Percentiles rank a stretch among this genome's conserved stretches.
These are phyloP conservation scores for Clepsis dumicolana DNA, from an alignment of 2,888 invertebrate species.

Conservation along the genomic window DNA sequence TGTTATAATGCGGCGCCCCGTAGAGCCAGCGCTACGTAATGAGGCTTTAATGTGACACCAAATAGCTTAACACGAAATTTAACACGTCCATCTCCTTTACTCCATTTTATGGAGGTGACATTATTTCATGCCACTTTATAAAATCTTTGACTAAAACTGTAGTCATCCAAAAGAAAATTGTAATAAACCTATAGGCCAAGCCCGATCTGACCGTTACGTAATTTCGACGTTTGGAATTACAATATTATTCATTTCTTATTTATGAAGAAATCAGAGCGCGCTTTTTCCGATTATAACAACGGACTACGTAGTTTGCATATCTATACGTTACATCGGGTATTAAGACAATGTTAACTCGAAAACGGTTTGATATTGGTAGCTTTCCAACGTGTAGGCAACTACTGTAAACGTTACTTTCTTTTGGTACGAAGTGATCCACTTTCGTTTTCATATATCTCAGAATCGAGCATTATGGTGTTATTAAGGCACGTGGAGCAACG, in stretches of 20 bases:
- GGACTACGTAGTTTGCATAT: constrained; percentile 34
- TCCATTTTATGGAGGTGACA: constrained; percentile 41
- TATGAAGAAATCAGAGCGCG: constrained; percentile 20
- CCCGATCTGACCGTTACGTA: background rate
- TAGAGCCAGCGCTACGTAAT: constrained; percentile 14
- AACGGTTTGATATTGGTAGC: constrained; percentile 57
- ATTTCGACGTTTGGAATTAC: constrained; percentile 8
- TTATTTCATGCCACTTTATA: background rate
- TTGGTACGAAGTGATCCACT: constrained; percentile 55
- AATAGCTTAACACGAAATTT: constrained; percentile 45
- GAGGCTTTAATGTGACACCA: constrained; percentile 44
- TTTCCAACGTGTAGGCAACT: constrained; percentile 49
- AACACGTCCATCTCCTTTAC: constrained; percentile 37
- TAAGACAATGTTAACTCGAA: constrained; percentile 56
- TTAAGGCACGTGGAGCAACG: constrained; percentile 61
- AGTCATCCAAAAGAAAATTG: background rate
- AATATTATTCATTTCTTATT: constrained; percentile 14
- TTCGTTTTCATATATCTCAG: constrained; percentile 67
- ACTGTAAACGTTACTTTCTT: constrained; percentile 58
- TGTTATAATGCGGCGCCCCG: constrained; percentile 4
- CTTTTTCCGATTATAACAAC: constrained; percentile 27
- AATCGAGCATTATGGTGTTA: constrained; percentile 51
- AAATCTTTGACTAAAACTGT: background rate
- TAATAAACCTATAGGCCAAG: background rate
- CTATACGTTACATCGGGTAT: constrained; percentile 47